Base-by-base conservation (phyloP, 1,140 invertebrate species). In the Ostrea denselamellosa region DNA sequence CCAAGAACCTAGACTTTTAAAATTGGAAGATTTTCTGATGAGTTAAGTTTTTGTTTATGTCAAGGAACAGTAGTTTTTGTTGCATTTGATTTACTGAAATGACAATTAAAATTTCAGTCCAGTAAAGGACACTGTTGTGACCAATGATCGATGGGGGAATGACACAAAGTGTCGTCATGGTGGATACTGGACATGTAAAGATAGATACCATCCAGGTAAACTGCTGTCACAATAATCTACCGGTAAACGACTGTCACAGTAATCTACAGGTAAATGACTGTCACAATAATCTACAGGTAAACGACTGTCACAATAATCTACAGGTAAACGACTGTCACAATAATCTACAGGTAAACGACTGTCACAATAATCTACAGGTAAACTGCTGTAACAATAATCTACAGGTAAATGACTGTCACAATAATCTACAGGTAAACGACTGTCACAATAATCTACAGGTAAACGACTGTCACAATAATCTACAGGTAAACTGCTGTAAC, bases 91-190 rank as follows among this genome's bases (percentile, higher is more conserved):
- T 44, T 44, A 44, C 34, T 44, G 34, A 44, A 44, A 2, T 44
- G 34, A 5, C 5, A 1, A 44, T 44, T 44, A 44, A 44, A 44
- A 44, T 5, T 44, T 44, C 68, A 96, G 96, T 91, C 98, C 98
- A 2, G 97, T 99, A 0, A 97, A 97, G 92, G 96, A 98, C 83
- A 97, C 96, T 5, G 96, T 99, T 17, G 98, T 99, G 0, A 97
- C 97, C 0, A 98, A 98, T 95, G 97, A 98, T 93, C 95, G 97
- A 91, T 98, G 97, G 97, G 98, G 98, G 10, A 84, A 81, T 56
- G 96, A 96, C 58, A 97, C 96, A 4, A 94, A 96, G 0, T 98
- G 98, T 90, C 95, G 97, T 89, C 98, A 99, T 95, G 98, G 98
- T 34, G 98, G 97, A 90, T 98, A 97, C 93, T 97, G 97, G 87